Conservation (phyloP, 2,888 invertebrate species). For the Leptura quadrifasciata region DNA sequence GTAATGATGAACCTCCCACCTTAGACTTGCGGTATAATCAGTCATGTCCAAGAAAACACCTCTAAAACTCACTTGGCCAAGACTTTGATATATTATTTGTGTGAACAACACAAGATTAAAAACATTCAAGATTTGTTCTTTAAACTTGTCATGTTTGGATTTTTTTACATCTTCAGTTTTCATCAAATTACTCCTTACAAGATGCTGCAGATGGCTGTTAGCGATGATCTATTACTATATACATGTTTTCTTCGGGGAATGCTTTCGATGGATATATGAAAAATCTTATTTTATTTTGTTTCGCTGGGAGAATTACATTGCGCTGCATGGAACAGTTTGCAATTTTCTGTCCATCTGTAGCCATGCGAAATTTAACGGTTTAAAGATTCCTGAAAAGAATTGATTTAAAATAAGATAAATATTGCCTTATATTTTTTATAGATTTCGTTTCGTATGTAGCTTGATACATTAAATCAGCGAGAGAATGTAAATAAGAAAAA, state of each 20-base stretch:
- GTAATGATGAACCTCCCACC: slow-evolving; percentile 66
- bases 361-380: no score
- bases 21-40: slow-evolving; percentile 68
- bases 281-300: slow-evolving; percentile 2
- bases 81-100: slow-evolving; percentile 72
- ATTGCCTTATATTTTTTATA: no score
- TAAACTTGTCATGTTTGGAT: slow-evolving; percentile 84
- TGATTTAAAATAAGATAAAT: no score
- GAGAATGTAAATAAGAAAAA: no score
- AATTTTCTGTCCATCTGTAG: not conserved
- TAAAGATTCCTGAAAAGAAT: no score
- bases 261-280: not conserved
- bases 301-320: not conserved
- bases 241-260: not conserved
- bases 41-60: slow-evolving; percentile 70
- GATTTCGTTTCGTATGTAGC: no score
- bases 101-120: slow-evolving; percentile 69
- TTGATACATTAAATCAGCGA: no score
- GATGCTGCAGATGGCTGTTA: slow-evolving; percentile 32
- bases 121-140: slow-evolving; percentile 69
- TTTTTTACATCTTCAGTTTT: slow-evolving; percentile 60
- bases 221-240: slow-evolving; percentile 25
- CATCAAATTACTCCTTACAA: slow-evolving; percentile 38
- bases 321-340: not conserved
- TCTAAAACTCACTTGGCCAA: slow-evolving; percentile 65